Evolutionary conservation across 2,888 invertebrate genomes (phyloP).

Genomic region (Drosophila monieri): DNA sequence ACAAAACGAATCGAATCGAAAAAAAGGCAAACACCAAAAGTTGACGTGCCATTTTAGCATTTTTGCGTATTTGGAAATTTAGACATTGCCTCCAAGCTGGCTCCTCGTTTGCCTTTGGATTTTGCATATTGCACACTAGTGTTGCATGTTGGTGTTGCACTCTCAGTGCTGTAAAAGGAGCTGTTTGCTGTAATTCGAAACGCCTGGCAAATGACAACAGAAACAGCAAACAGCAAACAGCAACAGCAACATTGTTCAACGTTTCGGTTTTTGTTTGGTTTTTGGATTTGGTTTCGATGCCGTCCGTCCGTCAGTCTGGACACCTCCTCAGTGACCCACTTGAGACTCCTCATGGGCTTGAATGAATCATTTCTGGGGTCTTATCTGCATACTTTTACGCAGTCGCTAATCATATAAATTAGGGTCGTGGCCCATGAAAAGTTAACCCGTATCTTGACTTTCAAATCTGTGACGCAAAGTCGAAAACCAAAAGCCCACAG

Average conservation of each 20-base stretch:
- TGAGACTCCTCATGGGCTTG: slow-evolving; percentile 22
- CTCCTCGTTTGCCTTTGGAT: slow-evolving; percentile 9
- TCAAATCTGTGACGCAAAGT: slow-evolving; percentile 63
- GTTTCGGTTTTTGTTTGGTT: slow-evolving; percentile 35
- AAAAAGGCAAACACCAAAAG: slow-evolving; percentile 34
- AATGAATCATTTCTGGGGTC: slow-evolving; percentile 43
- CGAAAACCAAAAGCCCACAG: background rate
- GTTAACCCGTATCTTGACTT: slow-evolving; percentile 60
- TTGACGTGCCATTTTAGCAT: slow-evolving; percentile 54
- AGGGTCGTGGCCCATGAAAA: slow-evolving; percentile 60
- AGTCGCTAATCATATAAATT: slow-evolving; percentile 74
- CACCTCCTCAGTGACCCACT: slow-evolving; percentile 65
- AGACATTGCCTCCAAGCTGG: slow-evolving; percentile 45
- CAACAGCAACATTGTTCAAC: slow-evolving; percentile 59
- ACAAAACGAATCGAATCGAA: slow-evolving; percentile 8
- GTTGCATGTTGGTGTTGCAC: slow-evolving; percentile 21
- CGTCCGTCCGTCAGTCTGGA: background rate
- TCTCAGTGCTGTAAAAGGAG: slow-evolving; percentile 60
- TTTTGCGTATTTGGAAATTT: slow-evolving; percentile 69
- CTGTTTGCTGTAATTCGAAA: slow-evolving; percentile 55
- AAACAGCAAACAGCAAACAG: slow-evolving; percentile 45
- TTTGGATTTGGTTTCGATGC: slow-evolving; percentile 15
- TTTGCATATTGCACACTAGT: slow-evolving; percentile 18
- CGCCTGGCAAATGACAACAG: slow-evolving; percentile 60
- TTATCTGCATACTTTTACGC: slow-evolving; percentile 58